These are phyloP conservation scores for Platerodrilus igneus DNA, from an alignment of 2,888 invertebrate species.

Conservation along the genomic window DNA sequence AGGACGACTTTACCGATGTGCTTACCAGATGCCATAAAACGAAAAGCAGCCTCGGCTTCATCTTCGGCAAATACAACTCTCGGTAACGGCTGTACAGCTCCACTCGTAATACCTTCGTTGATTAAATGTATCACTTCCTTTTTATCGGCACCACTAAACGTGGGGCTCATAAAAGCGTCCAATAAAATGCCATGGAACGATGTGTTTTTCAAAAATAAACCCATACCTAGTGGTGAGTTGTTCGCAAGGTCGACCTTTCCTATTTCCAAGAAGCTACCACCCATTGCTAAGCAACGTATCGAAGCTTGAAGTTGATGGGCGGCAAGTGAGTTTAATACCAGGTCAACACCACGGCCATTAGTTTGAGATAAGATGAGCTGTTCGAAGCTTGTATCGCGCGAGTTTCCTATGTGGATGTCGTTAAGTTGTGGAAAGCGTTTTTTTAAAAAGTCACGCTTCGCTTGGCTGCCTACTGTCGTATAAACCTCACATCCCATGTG, in stretches of 20 bases:
- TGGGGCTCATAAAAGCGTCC: slow-evolving; percentile 83
- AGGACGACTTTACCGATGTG: too few relatives aligned
- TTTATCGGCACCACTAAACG: slow-evolving; percentile 64
- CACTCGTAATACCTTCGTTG: slow-evolving; percentile 75
- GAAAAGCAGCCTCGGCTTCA: too few relatives aligned
- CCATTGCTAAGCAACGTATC: slow-evolving; percentile 82
- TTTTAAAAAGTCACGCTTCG: slow-evolving; percentile 84
- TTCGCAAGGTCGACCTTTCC: slow-evolving; percentile 95
- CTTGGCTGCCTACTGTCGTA: slow-evolving; percentile 85
- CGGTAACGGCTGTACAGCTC: too few relatives aligned
- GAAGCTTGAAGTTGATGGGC: slow-evolving; percentile 93
- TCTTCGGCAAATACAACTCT: too few relatives aligned
- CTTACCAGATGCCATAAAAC: too few relatives aligned
- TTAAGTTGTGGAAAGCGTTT: slow-evolving; percentile 78
- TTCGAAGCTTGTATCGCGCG: slow-evolving; percentile 93
- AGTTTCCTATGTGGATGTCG: slow-evolving; percentile 68
- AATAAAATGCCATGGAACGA: slow-evolving; percentile 95
- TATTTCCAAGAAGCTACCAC: slow-evolving; percentile 95
- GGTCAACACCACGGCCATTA: slow-evolving; percentile 85
- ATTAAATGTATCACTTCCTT: slow-evolving; percentile 72
- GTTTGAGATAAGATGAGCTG: slow-evolving; percentile 80
- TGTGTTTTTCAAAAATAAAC: slow-evolving; percentile 92
- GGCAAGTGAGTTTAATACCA: slow-evolving; percentile 91
- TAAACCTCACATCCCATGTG: slow-evolving; percentile 83
- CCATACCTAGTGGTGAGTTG: slow-evolving; percentile 88